These are phyloP conservation scores for Girardia tigrina DNA, from an alignment of 2,888 invertebrate genomes.

Conservation along the genomic window DNA sequence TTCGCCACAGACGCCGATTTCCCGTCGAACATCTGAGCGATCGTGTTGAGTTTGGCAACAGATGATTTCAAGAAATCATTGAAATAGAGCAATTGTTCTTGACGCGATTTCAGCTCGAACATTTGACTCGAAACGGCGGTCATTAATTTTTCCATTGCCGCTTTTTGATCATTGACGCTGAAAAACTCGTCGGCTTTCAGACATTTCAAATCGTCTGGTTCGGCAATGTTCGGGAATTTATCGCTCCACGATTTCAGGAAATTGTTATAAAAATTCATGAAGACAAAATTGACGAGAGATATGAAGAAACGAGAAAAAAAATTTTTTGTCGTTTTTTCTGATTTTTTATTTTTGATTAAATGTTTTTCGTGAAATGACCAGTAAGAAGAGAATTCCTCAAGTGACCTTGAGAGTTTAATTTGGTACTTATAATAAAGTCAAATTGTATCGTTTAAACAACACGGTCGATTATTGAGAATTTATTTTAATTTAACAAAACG, in stretches of 20 bases:
- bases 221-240: not conserved
- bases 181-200: slow-evolving; percentile 8
- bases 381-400: slow-evolving; percentile 15
- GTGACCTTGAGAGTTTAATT: slow-evolving; percentile 16
- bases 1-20: not conserved
- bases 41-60: slow-evolving; percentile 15
- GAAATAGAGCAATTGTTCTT: slow-evolving; percentile 19
- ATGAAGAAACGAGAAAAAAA: too few relatives aligned
- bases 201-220: slow-evolving; percentile 15
- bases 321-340: too few relatives aligned
- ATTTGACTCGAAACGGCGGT: not conserved
- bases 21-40: slow-evolving; percentile 12
- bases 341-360: too few relatives aligned
- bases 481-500: too few relatives aligned
- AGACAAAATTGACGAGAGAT: too few relatives aligned
- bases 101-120: not conserved
- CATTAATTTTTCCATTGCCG: slow-evolving; percentile 17
- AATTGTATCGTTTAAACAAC: not conserved
- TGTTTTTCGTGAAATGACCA: too few relatives aligned
- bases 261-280: slow-evolving; percentile 23
- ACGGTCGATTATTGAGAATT: not conserved
- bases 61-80: slow-evolving; percentile 15
- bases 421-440: not conserved
- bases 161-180: not conserved
- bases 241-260: slow-evolving; percentile 8